phyloP scores from a whole-genome alignment of 2,113 vertebrate species.

The Stegostoma tigrinum region DNA sequence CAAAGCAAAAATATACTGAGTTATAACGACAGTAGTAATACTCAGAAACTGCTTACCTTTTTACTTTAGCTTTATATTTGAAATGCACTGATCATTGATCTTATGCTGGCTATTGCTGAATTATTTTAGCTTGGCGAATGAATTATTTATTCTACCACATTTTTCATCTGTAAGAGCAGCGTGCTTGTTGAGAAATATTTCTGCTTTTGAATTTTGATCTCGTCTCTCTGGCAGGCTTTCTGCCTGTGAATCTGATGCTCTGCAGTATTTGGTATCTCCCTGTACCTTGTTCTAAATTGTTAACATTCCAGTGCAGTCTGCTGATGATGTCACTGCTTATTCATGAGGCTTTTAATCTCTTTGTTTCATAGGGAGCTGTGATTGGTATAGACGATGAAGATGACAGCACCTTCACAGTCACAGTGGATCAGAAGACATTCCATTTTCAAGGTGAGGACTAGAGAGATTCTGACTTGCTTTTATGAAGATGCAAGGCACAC shows the following conservation, averaged over 20 bases:
- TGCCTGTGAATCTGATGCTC: neutral
- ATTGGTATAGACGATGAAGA: slow-evolving; percentile 99
- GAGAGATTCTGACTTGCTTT: slow-evolving; percentile 47
- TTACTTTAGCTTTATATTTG: neutral
- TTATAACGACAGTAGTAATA: neutral
- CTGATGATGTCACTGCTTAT: slow-evolving; percentile 79
- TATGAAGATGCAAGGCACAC: slow-evolving; percentile 35
- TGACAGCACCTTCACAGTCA: slow-evolving; percentile 99
- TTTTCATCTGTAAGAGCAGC: neutral
- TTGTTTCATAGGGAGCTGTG: slow-evolving; percentile 95
- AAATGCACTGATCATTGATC: neutral
- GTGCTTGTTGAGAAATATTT: neutral
- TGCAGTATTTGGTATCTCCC: slow-evolving; percentile 16
- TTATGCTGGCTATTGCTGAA: neutral
- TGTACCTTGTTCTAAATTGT: neutral
- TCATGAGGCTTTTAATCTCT: slow-evolving; percentile 64
- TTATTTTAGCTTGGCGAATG: neutral
- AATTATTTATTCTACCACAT: neutral
- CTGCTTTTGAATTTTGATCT: neutral
- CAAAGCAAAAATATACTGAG: neutral
- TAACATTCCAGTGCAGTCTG: slow-evolving; percentile 42
- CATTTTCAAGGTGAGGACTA: slow-evolving; percentile 96
- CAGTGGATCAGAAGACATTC: slow-evolving; percentile 99
- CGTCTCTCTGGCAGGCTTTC: neutral
- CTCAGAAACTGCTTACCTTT: neutral